Base-by-base conservation (phyloP, 1,140 invertebrate genomes). In the Oreohelix idahoensis region DNA sequence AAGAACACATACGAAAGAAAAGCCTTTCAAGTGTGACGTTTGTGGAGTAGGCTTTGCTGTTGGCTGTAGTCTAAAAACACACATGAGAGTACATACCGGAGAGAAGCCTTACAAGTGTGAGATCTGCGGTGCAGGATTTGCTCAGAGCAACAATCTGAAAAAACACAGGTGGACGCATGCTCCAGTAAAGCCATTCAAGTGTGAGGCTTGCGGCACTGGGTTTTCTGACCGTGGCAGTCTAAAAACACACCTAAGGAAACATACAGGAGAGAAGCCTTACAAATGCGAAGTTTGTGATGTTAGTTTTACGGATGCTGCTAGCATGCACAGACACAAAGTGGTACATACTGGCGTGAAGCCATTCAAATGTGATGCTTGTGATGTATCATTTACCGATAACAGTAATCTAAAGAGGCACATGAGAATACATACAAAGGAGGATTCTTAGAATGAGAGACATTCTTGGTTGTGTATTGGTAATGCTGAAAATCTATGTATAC, bases 211-310 rank as follows among this genome's bases (percentile, higher is more conserved):
- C 26, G 53, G 53, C 20, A 15, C 23, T 2, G 53, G 53, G 23
- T 58, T 15, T 58, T 58, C 53, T 20, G 53, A 58, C 53, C 53
- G 53, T 15, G 23, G 53, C 53, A 58, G 53, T 58, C 20, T 58
- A 20, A 58, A 58, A 20, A 23, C 53, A 20, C 53, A 58, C 53
- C 15, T 15, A n/a, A 58, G 53, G 23, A 20, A n/a, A 20, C 53
- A 58, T 58, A 58, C 53, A n/a, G 53, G 53, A 58, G 53, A 58
- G 53, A 58, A 58, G 53, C 53, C 53, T 23, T 58, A 58, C 53
- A 58, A 58, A n/a, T 58, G 53, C 20, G 17, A 23, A 4, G 53
- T 23, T 20, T 58, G 53, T 58, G 53, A n/a, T 20, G 15, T 15
- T 2, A 20, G 17, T 15, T 58, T 58, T n/a, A 20, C 4, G 10